A percentile compares a stretch with the other conserved stretches of the same genome.
Evolutionary conservation across 1,140 invertebrate species (phyloP).

Genomic region (Zaprionus capensis): DNA sequence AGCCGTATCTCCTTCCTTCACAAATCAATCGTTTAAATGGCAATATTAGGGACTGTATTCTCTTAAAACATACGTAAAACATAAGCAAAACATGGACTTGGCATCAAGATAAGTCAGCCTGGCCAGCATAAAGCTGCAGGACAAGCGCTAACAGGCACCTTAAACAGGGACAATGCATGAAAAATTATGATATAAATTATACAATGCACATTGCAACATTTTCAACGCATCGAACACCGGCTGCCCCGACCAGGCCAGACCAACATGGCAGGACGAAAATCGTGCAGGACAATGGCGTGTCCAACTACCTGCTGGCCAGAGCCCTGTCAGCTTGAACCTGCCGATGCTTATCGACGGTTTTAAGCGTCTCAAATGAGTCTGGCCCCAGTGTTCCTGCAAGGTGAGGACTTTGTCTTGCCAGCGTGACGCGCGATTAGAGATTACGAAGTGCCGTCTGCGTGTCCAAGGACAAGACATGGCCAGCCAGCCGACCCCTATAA

Average conservation of each 20-base stretch:
- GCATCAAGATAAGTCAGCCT: slow-evolving; percentile 63
- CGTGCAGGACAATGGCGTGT: slow-evolving; percentile 70
- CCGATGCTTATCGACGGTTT: slow-evolving; percentile 70
- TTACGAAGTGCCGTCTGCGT: slow-evolving; percentile 43
- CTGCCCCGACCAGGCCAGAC: slow-evolving; percentile 22
- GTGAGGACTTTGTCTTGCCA: slow-evolving; percentile 57
- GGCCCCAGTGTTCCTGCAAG: slow-evolving; percentile 46
- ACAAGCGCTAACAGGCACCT: slow-evolving; percentile 49
- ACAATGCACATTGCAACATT: slow-evolving; percentile 80
- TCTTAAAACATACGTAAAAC: slow-evolving; percentile 9
- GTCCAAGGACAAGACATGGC: slow-evolving; percentile 43
- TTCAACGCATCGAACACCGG: slow-evolving; percentile 48
- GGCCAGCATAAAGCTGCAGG: slow-evolving; percentile 63
- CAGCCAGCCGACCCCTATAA: slow-evolving; percentile 32
- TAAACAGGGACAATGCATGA: slow-evolving; percentile 43
- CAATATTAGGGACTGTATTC: slow-evolving; percentile 27
- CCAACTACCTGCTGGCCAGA: slow-evolving; percentile 57
- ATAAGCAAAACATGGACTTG: slow-evolving; percentile 44
- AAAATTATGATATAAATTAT: slow-evolving; percentile 80
- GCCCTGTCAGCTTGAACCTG: slow-evolving; percentile 56
- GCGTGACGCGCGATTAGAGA: slow-evolving; percentile 80
- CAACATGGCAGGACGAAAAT: slow-evolving; percentile 39
- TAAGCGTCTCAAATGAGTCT: slow-evolving; percentile 73
- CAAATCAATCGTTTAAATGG: slow-evolving; percentile 25
- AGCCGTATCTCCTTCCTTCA: background rate